Base-by-base conservation (phyloP, 2,797 vertebrate species). In the Thaleichthys pacificus region DNA sequence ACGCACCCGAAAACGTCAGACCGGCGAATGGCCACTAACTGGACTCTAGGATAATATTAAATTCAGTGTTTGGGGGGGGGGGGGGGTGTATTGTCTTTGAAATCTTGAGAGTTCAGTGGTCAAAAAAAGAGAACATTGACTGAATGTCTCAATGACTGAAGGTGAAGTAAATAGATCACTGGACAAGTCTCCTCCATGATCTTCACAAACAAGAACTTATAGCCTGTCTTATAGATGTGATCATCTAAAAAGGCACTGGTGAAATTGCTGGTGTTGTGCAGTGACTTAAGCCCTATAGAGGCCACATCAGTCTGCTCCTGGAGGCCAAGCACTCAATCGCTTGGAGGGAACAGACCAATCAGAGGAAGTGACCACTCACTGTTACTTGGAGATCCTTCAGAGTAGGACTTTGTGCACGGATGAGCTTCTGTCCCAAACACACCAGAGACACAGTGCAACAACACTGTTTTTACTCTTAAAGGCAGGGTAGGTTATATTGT, bases 11-110 rank as follows among this genome's bases (percentile, higher is more conserved):
- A 72, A 73, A 75, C 49, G 81, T 85, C 86, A 90, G 88, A 93
- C 91, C 91, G 92, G 92, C 87, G 76, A 83, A 89, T 82, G 93
- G 92, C 93, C 92, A 66, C 79, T 62, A 81, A 54, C 68, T n/a
- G 76, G 73, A 88, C 83, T 65, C 24, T 75, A 82, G 77, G 73
- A 76, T 76, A 74, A 68, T n/a, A 77, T 9, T 15, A 60, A 77
- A 79, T 70, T 83, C 28, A n/a, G 24, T 24, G 24, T 24, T 30
- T 32, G 78, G 21, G 42, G 11, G 26, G 66, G 56, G 67, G 67
- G 68, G 35, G 30, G 42, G 42, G 11, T 47, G 42, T 47, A 47
- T 12, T 47, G 42, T 47, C 9, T 47, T 47, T 47, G 42, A 47
- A 47, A 47, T 47, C 42, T 47, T 56, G 3, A 26, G 54, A 42